Evolutionary conservation across 2,888 invertebrate species (phyloP), one percentile per base, ranked within the genome.

Genomic region (Caenorhabditis afra): DNA sequence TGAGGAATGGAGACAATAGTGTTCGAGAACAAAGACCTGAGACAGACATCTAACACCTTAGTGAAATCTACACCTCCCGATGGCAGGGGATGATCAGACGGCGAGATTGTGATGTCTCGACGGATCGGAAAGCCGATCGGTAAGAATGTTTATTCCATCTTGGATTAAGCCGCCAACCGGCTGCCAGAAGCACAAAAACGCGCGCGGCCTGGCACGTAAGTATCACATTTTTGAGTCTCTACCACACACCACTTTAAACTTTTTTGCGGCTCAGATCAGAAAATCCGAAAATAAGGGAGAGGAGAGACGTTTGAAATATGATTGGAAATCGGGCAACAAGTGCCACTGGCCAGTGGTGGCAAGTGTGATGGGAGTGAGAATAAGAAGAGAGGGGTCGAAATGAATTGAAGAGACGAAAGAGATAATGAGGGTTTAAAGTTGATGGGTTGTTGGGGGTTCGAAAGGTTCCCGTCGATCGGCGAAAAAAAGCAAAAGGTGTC

Each of bases 101-200:
- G 35, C 12, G 44, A 44, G 67, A 45, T 59, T 68, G 53, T 70
- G 61, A 61, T 12, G 55, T 50, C 16, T 49, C 49, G 67, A 39
- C 53, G 57, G 73, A 64, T 64, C 64, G 64, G 73, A 64, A 73
- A 73, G 73, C n/a, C 64, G 73, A 73, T 73, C 73, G 58, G 50
- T 44, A 50, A 58, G 49, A 71, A 64, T 71, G 71, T 73, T 64
- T 64, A 73, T 73, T 73, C 64, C 73, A 58, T 73, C 64, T 57
- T 73, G 73, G 73, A 73, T 62, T 64, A 62, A 41, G 55, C 50
- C 73, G 49, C 44, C 62, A 29, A 55, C 39, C 62, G 71, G 71
- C 62, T 59, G 68, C 59, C 68, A 29, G 68, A 49, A 62, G 61
- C n/a, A 47, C 55, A 53, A 62, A 64, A 64, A 71, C 62, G 62